Evolutionary conservation across 2,888 invertebrate species (phyloP).

Genomic region (Nasonovia ribisnigri): DNA sequence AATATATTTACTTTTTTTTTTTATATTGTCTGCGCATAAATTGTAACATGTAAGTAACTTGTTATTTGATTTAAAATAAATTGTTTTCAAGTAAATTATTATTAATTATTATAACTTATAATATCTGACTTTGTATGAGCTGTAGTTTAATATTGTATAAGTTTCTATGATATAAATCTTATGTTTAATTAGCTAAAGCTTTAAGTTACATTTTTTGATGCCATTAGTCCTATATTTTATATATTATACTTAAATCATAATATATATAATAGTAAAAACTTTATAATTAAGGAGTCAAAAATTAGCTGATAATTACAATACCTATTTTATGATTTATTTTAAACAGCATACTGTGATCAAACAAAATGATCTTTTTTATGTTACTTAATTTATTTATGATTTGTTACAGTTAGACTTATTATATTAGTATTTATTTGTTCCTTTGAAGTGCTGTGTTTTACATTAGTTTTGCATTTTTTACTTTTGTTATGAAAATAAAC

Average conservation of each 20-base stretch:
- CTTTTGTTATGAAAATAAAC: slow-evolving; percentile 33
- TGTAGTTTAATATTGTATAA: not conserved
- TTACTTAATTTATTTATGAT: not conserved
- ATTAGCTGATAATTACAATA: not conserved
- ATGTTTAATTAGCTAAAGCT: not conserved
- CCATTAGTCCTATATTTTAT: not conserved
- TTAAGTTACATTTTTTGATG: not conserved
- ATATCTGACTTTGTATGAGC: not conserved
- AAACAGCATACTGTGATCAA: not conserved
- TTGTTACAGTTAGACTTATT: not conserved
- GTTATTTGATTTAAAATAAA: not conserved
- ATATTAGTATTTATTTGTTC: slow-evolving; percentile 28
- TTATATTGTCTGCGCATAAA: not conserved
- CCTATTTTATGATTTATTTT: not conserved
- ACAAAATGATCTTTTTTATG: not conserved
- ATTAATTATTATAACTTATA: not conserved
- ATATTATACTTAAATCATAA: not conserved
- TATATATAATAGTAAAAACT: not conserved
- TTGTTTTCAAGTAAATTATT: not conserved
- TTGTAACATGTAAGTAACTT: not conserved
- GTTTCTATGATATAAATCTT: not conserved
- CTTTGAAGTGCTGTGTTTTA: slow-evolving; percentile 28
- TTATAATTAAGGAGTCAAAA: not conserved
- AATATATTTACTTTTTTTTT: not conserved
- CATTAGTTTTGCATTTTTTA: not conserved